phyloP scores from a whole-genome alignment of 2,113 vertebrate genomes.

The Callipepla californica region DNA sequence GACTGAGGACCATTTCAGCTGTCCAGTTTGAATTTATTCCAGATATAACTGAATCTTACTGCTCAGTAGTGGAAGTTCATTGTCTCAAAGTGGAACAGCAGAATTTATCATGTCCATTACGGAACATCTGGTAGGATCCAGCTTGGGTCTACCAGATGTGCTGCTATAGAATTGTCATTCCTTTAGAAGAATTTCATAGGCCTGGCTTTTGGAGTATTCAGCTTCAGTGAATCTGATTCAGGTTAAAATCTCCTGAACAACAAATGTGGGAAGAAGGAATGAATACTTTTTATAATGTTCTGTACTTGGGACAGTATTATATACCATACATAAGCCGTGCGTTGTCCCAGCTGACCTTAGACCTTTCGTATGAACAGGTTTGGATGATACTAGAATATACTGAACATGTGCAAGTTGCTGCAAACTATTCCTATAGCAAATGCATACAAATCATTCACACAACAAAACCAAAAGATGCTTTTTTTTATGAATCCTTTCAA shows the following conservation, averaged over 20 bases:
- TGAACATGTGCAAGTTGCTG: not conserved
- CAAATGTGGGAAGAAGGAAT: not conserved
- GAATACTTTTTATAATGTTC: not conserved
- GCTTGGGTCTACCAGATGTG: not conserved
- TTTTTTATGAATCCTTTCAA: not conserved
- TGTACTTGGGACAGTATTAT: not conserved
- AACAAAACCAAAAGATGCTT: not conserved
- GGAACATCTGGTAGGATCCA: not conserved
- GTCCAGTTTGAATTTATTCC: not conserved
- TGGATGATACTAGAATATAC: not conserved
- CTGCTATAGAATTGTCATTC: not conserved
- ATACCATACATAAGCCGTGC: not conserved
- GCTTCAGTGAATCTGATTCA: not conserved
- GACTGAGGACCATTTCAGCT: not conserved
- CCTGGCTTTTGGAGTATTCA: not conserved
- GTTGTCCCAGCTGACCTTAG: not conserved
- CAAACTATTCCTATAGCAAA: not conserved
- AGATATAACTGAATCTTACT: not conserved
- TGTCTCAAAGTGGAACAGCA: not conserved
- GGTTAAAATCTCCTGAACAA: not conserved
- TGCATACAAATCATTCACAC: not conserved
- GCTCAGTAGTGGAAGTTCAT: not conserved
- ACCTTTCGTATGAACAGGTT: not conserved
- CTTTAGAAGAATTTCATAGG: not conserved
- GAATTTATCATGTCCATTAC: not conserved